Conservation (phyloP, 2,113 vertebrate genomes). For the Aptenodytes forsteri region DNA sequence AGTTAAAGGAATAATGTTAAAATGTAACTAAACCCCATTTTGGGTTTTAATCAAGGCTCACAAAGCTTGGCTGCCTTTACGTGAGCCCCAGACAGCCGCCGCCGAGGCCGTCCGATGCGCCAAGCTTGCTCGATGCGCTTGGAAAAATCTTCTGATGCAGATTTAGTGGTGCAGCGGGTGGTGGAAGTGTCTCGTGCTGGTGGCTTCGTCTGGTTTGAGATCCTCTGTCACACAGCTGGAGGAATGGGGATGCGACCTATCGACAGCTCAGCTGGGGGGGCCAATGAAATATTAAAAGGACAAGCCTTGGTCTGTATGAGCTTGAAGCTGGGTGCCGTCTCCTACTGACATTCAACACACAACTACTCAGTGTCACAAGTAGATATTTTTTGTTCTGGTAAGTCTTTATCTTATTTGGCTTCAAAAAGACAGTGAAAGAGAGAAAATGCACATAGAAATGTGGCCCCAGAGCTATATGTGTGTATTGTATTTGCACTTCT, state of each 20-base stretch:
- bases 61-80: background rate
- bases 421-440: background rate
- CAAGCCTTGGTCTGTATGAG: background rate
- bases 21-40: background rate
- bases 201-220: background rate
- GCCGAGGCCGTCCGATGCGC: background rate
- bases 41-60: background rate
- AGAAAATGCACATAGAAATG: background rate
- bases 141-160: background rate
- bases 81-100: fast-evolving
- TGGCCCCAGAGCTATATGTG: background rate
- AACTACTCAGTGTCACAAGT: background rate
- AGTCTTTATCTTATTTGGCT: background rate
- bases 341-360: background rate
- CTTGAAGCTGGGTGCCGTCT: background rate
- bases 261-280: background rate
- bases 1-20: background rate
- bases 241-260: background rate
- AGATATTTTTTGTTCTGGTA: background rate
- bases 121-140: background rate
- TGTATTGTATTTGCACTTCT: background rate
- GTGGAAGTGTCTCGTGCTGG: background rate
- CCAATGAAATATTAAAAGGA: background rate
- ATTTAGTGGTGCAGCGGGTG: background rate
- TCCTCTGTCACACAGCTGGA: background rate